Evolutionary conservation across 2,797 vertebrate genomes (phyloP), one percentile per base, ranked within the genome.

Genomic region (Tympanoctomys barrerae): DNA sequence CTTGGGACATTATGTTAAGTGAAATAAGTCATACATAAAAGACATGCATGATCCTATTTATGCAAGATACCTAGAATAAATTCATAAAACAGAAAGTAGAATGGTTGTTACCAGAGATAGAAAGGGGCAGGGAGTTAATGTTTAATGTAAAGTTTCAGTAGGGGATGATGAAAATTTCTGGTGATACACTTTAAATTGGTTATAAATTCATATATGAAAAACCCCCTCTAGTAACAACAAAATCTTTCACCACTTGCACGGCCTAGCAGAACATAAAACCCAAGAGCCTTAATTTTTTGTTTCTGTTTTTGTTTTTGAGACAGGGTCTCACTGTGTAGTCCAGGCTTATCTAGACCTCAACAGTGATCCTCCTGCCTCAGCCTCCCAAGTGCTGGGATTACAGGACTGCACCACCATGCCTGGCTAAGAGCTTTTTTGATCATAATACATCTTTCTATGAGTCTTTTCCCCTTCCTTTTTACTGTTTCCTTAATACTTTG

Each of bases 61-160:
- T 1, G 68, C 8, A 22, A 61, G 42, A 39, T 54, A 90, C 52
- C 52, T 42, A 68, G 59, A 77, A 68, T 54, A 68, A 42, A 77
- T 18, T 77, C 42, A 77, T 77, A 49, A 49, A 49, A 49, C 42
- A 77, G 22, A 42, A 77, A 49, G 42, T n/a, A 42, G 78, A 94
- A 88, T 84, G 79, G 49, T 75, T 57, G 54, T 80, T 79, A 64
- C 11, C 49, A 95, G 89, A 71, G 62, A 18, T 22, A 13, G 70
- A 49, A 26, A 16, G 61, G 28, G 14, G 22, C 3, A 64, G 19
- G 36, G 26, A 54, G 19, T 71, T 79, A 68, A 9, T 64, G 13
- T 78, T 86, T 87, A 90, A 89, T 31, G 28, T 66, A 71, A 59
- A 94, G 61, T 95, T 92, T 94, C 70, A 57, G 28, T 24, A 88